These are phyloP conservation scores for Oncopeltus fasciatus DNA, from an alignment of 1,140 invertebrate genomes.

Conservation along the genomic window DNA sequence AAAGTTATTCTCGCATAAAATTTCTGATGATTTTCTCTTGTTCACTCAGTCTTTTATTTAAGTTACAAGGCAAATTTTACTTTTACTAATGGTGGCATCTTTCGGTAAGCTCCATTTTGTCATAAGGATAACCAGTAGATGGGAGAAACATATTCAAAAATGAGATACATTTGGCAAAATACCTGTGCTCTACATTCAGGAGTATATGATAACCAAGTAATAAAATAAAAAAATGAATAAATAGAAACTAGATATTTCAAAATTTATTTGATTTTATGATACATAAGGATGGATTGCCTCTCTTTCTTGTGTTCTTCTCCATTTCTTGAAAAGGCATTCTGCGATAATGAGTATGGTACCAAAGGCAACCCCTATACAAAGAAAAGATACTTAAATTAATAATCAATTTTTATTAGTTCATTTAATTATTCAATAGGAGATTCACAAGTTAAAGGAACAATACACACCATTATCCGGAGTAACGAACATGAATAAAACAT, in stretches of 20 bases:
- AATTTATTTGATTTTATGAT: slow-evolving; percentile 25
- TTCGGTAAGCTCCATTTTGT: too few species aligned
- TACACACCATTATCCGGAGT: slow-evolving; percentile 1
- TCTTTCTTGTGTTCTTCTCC: slow-evolving; percentile 33
- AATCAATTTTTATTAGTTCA: neutral
- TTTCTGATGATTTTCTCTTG: too few species aligned
- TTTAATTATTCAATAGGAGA: slow-evolving; percentile 11
- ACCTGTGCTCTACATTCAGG: too few species aligned
- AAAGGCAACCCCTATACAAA: slow-evolving; percentile 38
- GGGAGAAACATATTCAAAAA: too few species aligned
- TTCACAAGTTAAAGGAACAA: neutral
- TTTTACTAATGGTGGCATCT: too few species aligned
- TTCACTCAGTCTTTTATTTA: too few species aligned
- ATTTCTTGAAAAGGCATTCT: slow-evolving; percentile 38
- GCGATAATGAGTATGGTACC: slow-evolving; percentile 35
- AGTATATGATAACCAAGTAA: too few species aligned
- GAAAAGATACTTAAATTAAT: neutral
- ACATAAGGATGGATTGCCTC: slow-evolving; percentile 44
- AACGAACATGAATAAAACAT: slow-evolving; percentile 6
- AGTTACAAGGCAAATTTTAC: too few species aligned
- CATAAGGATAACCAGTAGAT: too few species aligned
- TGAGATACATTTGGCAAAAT: too few species aligned
- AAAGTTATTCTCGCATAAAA: too few species aligned
- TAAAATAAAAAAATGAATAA: too few species aligned
- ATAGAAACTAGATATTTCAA: neutral